These are phyloP conservation scores for Ailurus styani DNA, from an alignment of 2,113 vertebrate genomes.

Conservation along the genomic window DNA sequence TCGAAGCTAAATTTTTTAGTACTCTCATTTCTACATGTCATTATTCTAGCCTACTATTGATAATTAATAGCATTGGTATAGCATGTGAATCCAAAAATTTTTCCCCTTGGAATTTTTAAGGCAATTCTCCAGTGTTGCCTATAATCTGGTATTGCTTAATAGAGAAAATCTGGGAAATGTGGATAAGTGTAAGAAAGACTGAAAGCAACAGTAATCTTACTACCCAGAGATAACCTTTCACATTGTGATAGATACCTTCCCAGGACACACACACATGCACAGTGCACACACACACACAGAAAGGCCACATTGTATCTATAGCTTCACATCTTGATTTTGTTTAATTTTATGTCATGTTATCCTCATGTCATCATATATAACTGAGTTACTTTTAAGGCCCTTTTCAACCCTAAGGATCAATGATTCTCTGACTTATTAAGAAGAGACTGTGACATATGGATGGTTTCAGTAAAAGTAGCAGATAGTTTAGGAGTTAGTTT, in stretches of 20 bases:
- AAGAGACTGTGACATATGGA: slow-evolving; percentile 1
- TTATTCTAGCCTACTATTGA: neutral
- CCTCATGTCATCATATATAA: neutral
- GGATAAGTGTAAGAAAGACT: neutral
- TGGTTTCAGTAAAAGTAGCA: slow-evolving; percentile 4
- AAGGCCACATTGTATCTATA: neutral
- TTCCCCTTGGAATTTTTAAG: neutral
- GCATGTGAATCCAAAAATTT: neutral
- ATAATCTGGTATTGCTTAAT: neutral
- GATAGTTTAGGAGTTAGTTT: slow-evolving; percentile 29
- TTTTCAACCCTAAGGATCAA: neutral
- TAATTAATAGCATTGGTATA: neutral
- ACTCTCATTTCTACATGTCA: neutral
- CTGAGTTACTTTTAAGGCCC: neutral
- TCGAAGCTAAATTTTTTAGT: neutral
- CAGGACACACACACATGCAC: neutral
- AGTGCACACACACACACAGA: neutral
- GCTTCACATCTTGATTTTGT: neutral
- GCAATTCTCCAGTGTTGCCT: neutral
- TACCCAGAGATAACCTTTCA: neutral
- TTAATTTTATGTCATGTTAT: neutral
- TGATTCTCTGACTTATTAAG: slow-evolving; percentile 15
- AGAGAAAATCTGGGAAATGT: neutral
- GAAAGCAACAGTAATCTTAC: neutral
- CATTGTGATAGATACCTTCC: neutral